phyloP scores from a whole-genome alignment of 2,797 vertebrate species.

The Chelonia mydas region DNA sequence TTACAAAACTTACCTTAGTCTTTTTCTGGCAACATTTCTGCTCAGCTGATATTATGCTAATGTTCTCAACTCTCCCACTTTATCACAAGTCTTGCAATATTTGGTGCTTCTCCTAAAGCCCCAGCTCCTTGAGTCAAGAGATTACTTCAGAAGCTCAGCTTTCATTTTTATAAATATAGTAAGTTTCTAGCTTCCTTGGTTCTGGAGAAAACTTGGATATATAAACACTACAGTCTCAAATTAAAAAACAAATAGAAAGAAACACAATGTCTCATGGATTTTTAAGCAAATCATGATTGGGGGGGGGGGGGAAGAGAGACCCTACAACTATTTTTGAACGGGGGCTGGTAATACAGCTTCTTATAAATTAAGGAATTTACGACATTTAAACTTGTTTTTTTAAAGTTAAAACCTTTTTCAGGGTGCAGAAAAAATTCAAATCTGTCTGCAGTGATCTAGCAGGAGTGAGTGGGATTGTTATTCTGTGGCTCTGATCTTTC shows the following conservation, averaged over 20 bases:
- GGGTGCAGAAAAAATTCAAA: background rate
- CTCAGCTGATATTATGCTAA: accelerated
- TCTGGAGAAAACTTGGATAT: accelerated
- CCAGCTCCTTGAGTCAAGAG: accelerated
- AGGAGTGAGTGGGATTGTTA: background rate
- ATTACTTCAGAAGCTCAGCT: accelerated
- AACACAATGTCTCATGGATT: background rate
- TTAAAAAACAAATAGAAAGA: accelerated
- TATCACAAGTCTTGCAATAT: accelerated
- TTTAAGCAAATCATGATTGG: background rate
- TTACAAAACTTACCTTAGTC: background rate
- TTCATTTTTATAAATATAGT: background rate
- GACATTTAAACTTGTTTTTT: accelerated
- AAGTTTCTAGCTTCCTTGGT: background rate
- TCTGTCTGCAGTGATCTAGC: accelerated
- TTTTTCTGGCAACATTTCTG: background rate
- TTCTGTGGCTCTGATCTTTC: background rate
- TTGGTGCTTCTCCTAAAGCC: accelerated
- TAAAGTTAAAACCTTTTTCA: accelerated
- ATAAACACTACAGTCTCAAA: background rate
- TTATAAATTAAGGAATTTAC: accelerated
- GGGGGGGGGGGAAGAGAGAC: too few relatives aligned
- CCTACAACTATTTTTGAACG: too few relatives aligned
- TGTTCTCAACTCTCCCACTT: background rate
- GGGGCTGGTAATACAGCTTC: accelerated